Base-by-base conservation (phyloP, 2,797 vertebrate species). In the Erpetoichthys calabaricus region DNA sequence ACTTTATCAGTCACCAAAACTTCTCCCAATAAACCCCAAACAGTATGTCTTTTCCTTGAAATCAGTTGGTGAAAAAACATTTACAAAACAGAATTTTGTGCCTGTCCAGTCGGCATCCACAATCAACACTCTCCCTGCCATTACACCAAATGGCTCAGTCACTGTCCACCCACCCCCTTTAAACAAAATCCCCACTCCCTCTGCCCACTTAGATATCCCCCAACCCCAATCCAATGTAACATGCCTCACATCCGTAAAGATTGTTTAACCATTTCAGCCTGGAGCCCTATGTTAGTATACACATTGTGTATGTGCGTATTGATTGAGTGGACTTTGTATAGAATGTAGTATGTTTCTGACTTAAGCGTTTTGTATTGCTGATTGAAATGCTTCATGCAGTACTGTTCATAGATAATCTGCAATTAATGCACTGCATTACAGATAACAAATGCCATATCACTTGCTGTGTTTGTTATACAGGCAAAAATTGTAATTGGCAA, bases 11-110 rank as follows among this genome's bases (percentile, higher is more conserved):
- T 56, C 50, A 63, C 53, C 45, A 56, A 56, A 8, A 62, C 66
- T 60, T 60, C 68, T 66, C 71, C 58, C 64, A 55, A 61, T 25
- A 25, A 25, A 25, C 1, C 60, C 10, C 9, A 45, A 25, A 44
- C 55, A 57, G 62, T 8, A 49, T 4, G 2, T 10, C 46, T 2
- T 43, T 53, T 45, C 61, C 25, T 43, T 25, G 7, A 5, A 5
- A 2, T 5, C 8, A 43, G 49, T 47, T 8, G 57, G 49, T 4
- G 47, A 47, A 44, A 53, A 59, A 4, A 59, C 44, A 4, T 43
- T n/a, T 42, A 53, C 25, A 3, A 59, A 8, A 6, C 42, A n/a
- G 4, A 58, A 2, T 25, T 45, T 58, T 43, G 44, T 4, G 3
- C 41, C 50, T 59, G 59, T 52, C 64, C 57, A 54, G 5, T n/a